Base-by-base conservation (phyloP, 2,113 vertebrate species). In the Gallinago undulata region DNA sequence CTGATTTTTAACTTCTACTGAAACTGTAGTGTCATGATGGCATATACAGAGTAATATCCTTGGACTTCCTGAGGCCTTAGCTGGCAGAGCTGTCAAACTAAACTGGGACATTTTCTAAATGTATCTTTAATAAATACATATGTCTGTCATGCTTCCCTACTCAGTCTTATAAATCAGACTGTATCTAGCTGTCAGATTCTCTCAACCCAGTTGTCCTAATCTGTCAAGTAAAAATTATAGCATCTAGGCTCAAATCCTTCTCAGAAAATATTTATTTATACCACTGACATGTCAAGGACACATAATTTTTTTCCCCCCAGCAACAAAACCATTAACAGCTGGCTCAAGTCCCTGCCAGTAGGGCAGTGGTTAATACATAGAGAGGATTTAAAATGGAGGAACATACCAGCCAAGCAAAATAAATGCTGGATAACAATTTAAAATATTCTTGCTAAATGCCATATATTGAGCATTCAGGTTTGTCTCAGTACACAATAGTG, bases 261-360 rank as follows among this genome's bases (percentile, higher is more conserved):
- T 96, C 80, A 63, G 87, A 78, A 89, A 97, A 83, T 93, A 91
- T 94, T 95, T 97, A 97, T 97, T 97, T 97, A 95, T 88, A 85
- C 39, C 50, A 92, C 50, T 84, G 93, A 95, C 90, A 90, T 87
- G 83, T 97, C 96, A 98, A 97, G 97, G 95, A 96, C 92, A 96
- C 70, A 93, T 24, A 27, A 72, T 31, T 7, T 62, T 69, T 89
- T 88, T 92, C 56, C 3, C 16, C 47, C 25, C 70, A 94, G 79
- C 93, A 96, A 90, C 81, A 92, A 94, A 97, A 90, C 89, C 45
- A 64, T 95, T 90, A 97, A 73, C 76, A 96, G 89, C 93, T 97
- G 91, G 60, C 90, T 90, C 81, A 85, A 81, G 59, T 81, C 25
- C 60, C 75, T 95, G 76, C 85, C 89, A 97, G 87, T 24, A 93